Evolutionary conservation across 2,888 invertebrate species (phyloP).

Genomic region (Cordilura impudica): DNA sequence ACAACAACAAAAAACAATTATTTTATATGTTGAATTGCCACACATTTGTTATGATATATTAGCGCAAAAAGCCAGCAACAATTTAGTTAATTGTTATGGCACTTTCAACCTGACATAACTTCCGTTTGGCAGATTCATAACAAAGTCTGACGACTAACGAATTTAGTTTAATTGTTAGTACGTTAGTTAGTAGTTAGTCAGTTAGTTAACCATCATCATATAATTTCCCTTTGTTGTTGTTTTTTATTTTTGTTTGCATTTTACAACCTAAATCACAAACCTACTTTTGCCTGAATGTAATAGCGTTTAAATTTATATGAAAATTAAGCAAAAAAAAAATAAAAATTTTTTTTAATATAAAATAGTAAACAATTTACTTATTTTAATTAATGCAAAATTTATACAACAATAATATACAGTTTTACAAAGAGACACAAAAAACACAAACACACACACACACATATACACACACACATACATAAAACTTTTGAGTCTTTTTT

Average conservation of each 20-base stretch:
- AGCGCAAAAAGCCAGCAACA: not conserved
- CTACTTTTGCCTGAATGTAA: not conserved
- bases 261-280: not conserved
- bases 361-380: slow-evolving; percentile 21
- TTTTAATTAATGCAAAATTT: slow-evolving; percentile 14
- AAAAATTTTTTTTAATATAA: too few species aligned
- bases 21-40: too few species aligned
- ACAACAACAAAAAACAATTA: too few species aligned
- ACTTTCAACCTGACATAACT: slow-evolving; percentile 17
- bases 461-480: too few species aligned
- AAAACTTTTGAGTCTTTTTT: not conserved
- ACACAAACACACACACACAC: too few species aligned
- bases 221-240: not conserved
- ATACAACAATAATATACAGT: slow-evolving; percentile 10
- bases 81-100: not conserved
- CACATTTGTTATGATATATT: not conserved
- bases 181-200: too few species aligned
- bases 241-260: not conserved
- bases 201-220: not conserved
- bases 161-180: too few species aligned
- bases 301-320: not conserved
- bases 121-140: slow-evolving; percentile 1
- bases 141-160: not conserved
- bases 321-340: slow-evolving; percentile 12
- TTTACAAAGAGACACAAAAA: not conserved